Evolutionary conservation across 2,888 invertebrate species (phyloP).

Genomic region (Fabriciana adippe): DNA sequence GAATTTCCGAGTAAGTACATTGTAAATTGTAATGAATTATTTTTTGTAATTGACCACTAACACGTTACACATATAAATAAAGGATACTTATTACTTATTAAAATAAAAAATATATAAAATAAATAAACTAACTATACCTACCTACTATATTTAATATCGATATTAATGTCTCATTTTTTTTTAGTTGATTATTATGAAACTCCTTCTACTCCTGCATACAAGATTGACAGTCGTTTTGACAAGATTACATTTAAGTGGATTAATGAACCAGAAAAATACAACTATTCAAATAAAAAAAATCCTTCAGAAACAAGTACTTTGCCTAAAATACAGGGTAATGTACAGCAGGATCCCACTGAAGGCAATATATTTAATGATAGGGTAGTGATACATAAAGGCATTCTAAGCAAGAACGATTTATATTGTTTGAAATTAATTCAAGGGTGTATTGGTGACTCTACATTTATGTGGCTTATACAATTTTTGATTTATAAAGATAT

Average conservation of each 20-base stretch:
- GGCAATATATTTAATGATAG: slow-evolving; percentile 35
- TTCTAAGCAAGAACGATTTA: slow-evolving; percentile 50
- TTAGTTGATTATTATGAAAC: slow-evolving; percentile 52
- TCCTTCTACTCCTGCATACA: slow-evolving; percentile 52
- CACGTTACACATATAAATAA: too few relatives aligned
- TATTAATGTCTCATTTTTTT: slow-evolving; percentile 28
- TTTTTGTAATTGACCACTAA: background rate
- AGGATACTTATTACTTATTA: too few relatives aligned
- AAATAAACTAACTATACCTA: background rate
- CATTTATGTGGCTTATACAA: slow-evolving; percentile 55
- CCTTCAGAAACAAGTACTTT: background rate
- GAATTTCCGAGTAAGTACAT: slow-evolving; percentile 56
- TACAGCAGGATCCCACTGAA: background rate
- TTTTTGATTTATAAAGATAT: slow-evolving; percentile 53
- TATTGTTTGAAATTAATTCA: slow-evolving; percentile 53
- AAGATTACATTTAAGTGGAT: slow-evolving; percentile 43
- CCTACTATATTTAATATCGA: too few relatives aligned
- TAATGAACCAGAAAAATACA: slow-evolving; percentile 23
- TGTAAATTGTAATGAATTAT: background rate
- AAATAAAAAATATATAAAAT: slow-evolving; percentile 7
- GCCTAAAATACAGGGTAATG: background rate
- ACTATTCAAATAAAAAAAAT: slow-evolving; percentile 1
- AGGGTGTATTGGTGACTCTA: slow-evolving; percentile 42
- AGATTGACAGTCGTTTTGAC: slow-evolving; percentile 52
- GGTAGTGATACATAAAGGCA: slow-evolving; percentile 36